Evolutionary conservation across 2,888 invertebrate species (phyloP).

Genomic region (Ectemnius lituratus): DNA sequence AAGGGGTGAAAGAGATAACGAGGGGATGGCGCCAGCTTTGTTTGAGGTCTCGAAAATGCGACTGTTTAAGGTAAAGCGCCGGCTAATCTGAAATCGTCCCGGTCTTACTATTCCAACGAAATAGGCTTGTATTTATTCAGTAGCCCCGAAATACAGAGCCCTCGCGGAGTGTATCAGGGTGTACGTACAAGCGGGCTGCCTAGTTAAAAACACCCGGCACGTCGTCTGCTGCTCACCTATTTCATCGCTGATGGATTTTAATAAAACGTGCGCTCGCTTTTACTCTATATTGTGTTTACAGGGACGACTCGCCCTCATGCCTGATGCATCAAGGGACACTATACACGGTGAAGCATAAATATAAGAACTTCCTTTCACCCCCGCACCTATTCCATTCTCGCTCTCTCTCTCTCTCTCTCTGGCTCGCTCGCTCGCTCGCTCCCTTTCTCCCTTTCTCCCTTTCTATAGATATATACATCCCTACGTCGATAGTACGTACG

Average conservation of each 20-base stretch:
- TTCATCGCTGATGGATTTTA: slow-evolving; percentile 1
- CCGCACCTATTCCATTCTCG: too few relatives aligned
- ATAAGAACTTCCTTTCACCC: too few relatives aligned
- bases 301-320: not conserved
- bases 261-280: slow-evolving; percentile 1
- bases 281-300: slow-evolving; percentile 1
- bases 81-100: slow-evolving; percentile 44
- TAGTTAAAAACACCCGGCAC: not conserved
- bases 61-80: slow-evolving; percentile 46
- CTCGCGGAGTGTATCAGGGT: slow-evolving; percentile 8
- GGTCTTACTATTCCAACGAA: slow-evolving; percentile 32
- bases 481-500: too few relatives aligned
- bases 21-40: slow-evolving; percentile 41
- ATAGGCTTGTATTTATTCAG: slow-evolving; percentile 44
- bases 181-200: not conserved
- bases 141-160: slow-evolving; percentile 29
- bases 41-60: slow-evolving; percentile 53
- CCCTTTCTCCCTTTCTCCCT: too few relatives aligned
- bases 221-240: not conserved
- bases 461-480: too few relatives aligned
- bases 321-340: too few relatives aligned
- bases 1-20: slow-evolving; percentile 29
- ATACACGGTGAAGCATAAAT: too few relatives aligned
- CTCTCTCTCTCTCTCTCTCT: too few relatives aligned
- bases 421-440: too few relatives aligned